phyloP scores from a whole-genome alignment of 2,113 vertebrate species.

The Penelope pileata region DNA sequence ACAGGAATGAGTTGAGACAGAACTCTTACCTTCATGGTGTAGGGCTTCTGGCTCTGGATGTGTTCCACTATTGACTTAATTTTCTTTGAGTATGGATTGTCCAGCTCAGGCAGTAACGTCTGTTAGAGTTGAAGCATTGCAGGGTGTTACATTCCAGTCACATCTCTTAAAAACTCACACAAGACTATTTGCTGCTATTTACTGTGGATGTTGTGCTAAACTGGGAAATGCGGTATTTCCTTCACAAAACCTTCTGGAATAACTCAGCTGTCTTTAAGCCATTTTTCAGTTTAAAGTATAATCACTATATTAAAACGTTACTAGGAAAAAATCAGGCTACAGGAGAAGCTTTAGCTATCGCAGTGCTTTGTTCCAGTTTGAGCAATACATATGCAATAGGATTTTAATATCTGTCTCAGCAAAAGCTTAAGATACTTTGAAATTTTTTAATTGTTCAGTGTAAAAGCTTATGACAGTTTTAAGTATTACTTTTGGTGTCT shows the following conservation, averaged over 20 bases:
- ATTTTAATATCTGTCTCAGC: not conserved
- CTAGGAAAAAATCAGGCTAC: not conserved
- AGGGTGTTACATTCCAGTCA: not conserved
- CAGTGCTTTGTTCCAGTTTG: not conserved
- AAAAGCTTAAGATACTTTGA: not conserved
- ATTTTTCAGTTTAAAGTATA: not conserved
- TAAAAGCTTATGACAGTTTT: not conserved
- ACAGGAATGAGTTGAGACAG: not conserved
- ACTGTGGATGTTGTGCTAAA: not conserved
- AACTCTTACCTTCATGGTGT: constrained; percentile 90
- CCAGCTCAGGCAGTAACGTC: constrained; percentile 85
- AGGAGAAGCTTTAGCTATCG: not conserved
- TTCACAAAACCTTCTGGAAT: not conserved
- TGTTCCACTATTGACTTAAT: constrained; percentile 79
- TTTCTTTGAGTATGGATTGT: constrained; percentile 85
- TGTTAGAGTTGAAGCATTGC: constrained; percentile 9
- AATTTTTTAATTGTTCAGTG: not conserved
- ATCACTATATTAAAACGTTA: not conserved
- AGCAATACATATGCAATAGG: not conserved
- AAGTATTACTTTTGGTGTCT: not conserved
- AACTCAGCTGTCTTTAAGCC: not conserved
- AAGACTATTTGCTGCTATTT: not conserved
- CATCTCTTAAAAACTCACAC: not conserved
- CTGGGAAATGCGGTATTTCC: not conserved
- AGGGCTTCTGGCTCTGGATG: constrained; percentile 82